Percentiles rank a stretch among this genome's conserved stretches.
phyloP scores from a whole-genome alignment of 2,797 vertebrate genomes.

The Bovichtus diacanthus region DNA sequence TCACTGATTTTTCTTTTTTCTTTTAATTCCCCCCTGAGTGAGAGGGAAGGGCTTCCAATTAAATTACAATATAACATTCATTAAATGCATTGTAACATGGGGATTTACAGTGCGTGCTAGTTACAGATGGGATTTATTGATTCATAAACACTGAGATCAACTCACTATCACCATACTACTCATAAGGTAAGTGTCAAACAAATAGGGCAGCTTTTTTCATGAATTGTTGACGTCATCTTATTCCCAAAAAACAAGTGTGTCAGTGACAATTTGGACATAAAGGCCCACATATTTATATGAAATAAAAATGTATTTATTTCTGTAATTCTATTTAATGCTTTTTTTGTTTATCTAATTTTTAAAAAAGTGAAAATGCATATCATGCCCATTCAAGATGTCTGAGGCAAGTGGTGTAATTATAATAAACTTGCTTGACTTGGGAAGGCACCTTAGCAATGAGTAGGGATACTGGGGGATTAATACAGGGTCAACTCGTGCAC shows the following conservation, averaged over 20 bases:
- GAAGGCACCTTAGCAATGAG: constrained; percentile 67
- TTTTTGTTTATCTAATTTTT: constrained; percentile 68
- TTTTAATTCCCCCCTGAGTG: constrained; percentile 42
- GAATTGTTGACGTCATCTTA: constrained; percentile 65
- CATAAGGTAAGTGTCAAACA: constrained; percentile 52
- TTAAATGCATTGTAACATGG: constrained; percentile 68
- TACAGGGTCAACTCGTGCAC: constrained; percentile 73
- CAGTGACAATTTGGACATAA: constrained; percentile 74
- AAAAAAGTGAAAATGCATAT: constrained; percentile 61
- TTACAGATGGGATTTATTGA: constrained; percentile 65
- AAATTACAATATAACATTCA: constrained; percentile 69
- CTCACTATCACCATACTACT: constrained; percentile 59
- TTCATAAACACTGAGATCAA: constrained; percentile 59
- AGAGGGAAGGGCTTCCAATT: constrained; percentile 74
- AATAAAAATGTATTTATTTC: constrained; percentile 85
- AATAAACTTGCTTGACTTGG: constrained; percentile 43
- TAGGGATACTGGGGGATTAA: constrained; percentile 33
- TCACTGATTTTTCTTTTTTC: constrained; percentile 64
- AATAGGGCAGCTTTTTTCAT: constrained; percentile 77
- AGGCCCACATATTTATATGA: constrained; percentile 82
- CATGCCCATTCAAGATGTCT: constrained; percentile 64
- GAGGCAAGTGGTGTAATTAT: constrained; percentile 42
- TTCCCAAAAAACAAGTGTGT: constrained; percentile 50
- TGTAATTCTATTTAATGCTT: constrained; percentile 80
- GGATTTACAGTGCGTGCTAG: constrained; percentile 60